Evolutionary conservation across 2,797 vertebrate species (phyloP).

Genomic region (Podargus strigoides): DNA sequence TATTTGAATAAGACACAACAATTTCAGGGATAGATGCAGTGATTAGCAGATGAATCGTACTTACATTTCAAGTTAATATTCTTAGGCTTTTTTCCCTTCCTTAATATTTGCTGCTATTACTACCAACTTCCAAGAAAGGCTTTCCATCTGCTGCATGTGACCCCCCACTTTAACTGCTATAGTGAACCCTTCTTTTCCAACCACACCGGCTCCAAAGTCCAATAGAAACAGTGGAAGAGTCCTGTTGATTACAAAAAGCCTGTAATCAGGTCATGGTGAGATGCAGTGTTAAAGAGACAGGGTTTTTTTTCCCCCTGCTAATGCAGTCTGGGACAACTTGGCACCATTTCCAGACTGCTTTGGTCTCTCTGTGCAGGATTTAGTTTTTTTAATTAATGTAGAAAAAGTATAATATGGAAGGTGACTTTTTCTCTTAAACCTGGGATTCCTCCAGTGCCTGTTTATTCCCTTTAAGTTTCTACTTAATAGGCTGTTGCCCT

Average conservation of each 20-base stretch:
- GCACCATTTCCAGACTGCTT: not conserved
- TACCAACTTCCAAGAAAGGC: not conserved
- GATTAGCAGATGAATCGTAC: not conserved
- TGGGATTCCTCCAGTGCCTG: not conserved
- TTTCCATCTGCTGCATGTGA: not conserved
- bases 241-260: not conserved
- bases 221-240: not conserved
- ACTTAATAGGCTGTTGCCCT: not conserved
- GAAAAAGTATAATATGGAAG: not conserved
- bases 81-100: not conserved
- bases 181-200: not conserved
- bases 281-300: not conserved
- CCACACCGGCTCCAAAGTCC: not conserved
- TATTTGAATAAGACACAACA: not conserved
- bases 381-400: not conserved
- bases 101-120: not conserved
- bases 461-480: not conserved
- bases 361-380: not conserved
- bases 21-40: not conserved
- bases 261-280: not conserved
- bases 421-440: not conserved
- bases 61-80: not conserved
- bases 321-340: not conserved
- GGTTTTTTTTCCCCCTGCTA: not conserved
- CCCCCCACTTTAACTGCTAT: not conserved